phyloP scores from a whole-genome alignment of 2,888 invertebrate genomes.

The Tenthredo livida region DNA sequence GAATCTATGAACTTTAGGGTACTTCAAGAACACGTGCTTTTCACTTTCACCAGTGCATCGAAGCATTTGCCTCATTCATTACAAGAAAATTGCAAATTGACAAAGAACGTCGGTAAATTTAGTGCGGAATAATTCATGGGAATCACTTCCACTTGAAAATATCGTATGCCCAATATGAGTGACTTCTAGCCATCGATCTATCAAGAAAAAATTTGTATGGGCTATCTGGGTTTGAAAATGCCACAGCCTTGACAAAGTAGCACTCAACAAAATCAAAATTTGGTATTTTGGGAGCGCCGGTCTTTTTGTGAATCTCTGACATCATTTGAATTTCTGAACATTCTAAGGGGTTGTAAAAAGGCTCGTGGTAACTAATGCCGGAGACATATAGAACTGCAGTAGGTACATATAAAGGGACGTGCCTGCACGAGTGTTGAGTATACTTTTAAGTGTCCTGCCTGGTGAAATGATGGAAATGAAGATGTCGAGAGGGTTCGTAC shows the following conservation, averaged over 20 bases:
- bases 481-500: conserved; percentile 15
- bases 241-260: not conserved
- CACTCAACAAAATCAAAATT: not conserved
- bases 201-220: not conserved
- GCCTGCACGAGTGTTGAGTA: not conserved
- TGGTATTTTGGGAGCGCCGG: not conserved
- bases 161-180: not conserved
- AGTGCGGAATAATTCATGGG: not conserved
- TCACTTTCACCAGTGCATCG: not conserved
- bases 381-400: not conserved
- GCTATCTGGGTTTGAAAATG: not conserved
- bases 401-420: not conserved
- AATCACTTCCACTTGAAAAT: not conserved
- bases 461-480: not conserved
- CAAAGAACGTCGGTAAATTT: not conserved
- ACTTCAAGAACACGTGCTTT: not conserved
- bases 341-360: not conserved
- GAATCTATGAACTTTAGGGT: not conserved
- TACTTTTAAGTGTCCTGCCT: conserved; percentile 5
- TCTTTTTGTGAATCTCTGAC: not conserved
- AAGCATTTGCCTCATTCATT: not conserved
- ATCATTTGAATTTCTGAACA: not conserved
- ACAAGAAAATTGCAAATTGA: not conserved
- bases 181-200: not conserved
- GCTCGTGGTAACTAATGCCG: not conserved